phyloP scores from a whole-genome alignment of 1,140 invertebrate genomes.

The Neodiprion fabricii region DNA sequence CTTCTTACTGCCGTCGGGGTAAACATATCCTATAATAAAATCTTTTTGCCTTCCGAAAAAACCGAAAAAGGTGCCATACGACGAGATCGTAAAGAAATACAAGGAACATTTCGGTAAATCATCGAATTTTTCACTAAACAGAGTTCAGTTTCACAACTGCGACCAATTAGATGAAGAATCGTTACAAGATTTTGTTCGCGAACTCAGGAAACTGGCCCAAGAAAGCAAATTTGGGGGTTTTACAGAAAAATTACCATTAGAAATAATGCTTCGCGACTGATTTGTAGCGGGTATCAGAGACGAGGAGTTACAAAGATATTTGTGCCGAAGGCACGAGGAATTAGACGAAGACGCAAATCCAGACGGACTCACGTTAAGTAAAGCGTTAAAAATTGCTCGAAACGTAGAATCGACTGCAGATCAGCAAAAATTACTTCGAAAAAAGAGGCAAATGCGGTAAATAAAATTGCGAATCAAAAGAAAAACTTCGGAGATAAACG shows the following conservation, averaged over 20 bases:
- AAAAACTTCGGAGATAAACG: conserved; percentile 14
- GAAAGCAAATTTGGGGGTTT: conserved; percentile 12
- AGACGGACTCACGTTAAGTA: conserved; percentile 6
- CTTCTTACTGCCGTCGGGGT: conserved; percentile 9
- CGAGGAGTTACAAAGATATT: conserved; percentile 14
- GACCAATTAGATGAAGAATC: conserved; percentile 10
- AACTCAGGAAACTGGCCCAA: conserved; percentile 7
- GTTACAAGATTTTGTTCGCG: conserved; percentile 15
- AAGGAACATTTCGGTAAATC: conserved; percentile 7
- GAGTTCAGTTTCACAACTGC: conserved; percentile 11
- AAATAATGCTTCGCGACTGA: conserved; percentile 15
- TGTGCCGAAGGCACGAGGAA: conserved; percentile 19
- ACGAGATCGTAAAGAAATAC: conserved; percentile 9
- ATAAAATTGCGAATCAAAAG: conserved; percentile 9
- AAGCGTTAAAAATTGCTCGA: conserved; percentile 10
- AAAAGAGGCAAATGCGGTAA: not conserved
- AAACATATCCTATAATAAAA: conserved; percentile 9
- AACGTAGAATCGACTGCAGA: conserved; percentile 12
- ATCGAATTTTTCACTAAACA: not conserved
- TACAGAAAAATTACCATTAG: conserved; percentile 8
- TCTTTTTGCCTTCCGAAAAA: not conserved
- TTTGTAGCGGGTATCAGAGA: conserved; percentile 12
- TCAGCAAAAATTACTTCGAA: conserved; percentile 9
- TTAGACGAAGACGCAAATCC: not conserved
- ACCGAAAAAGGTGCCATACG: conserved; percentile 6